These are phyloP conservation scores for Conomelus anceps DNA, from an alignment of 2,888 invertebrate genomes.

Conservation along the genomic window DNA sequence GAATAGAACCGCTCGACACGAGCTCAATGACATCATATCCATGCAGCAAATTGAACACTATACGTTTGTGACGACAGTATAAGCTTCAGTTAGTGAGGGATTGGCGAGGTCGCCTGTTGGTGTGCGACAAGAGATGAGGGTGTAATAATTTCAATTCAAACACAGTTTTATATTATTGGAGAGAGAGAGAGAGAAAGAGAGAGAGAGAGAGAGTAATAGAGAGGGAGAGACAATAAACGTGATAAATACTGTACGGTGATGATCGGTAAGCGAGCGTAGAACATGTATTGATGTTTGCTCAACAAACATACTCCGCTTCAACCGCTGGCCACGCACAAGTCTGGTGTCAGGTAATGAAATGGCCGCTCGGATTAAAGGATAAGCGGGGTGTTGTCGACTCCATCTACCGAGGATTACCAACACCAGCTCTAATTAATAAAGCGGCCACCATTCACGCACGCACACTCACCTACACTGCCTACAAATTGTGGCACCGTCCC, in stretches of 20 bases:
- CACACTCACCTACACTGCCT: background rate
- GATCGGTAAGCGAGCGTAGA: background rate
- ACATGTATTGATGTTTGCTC: background rate
- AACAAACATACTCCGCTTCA: background rate
- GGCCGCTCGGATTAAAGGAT: constrained; percentile 2
- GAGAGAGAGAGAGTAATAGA: too few species aligned
- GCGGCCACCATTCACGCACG: background rate
- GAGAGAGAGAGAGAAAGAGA: background rate
- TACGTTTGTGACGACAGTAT: background rate
- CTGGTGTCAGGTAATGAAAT: constrained; percentile 12
- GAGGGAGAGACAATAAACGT: background rate
- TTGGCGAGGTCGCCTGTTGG: background rate
- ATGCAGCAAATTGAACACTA: background rate
- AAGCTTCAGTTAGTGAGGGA: background rate
- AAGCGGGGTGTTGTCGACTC: background rate
- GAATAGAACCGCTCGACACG: background rate
- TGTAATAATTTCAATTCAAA: background rate
- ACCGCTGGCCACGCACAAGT: background rate
- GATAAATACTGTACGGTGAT: background rate
- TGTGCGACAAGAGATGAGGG: background rate
- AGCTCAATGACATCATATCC: background rate
- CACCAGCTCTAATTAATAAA: constrained; percentile 11
- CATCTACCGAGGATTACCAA: constrained; percentile 9
- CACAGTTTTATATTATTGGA: background rate
- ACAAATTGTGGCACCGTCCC: background rate